Evolutionary conservation across 64 coral and sea anemone genomes (phyloP).

Genomic region (Actinia tenebrosa): DNA sequence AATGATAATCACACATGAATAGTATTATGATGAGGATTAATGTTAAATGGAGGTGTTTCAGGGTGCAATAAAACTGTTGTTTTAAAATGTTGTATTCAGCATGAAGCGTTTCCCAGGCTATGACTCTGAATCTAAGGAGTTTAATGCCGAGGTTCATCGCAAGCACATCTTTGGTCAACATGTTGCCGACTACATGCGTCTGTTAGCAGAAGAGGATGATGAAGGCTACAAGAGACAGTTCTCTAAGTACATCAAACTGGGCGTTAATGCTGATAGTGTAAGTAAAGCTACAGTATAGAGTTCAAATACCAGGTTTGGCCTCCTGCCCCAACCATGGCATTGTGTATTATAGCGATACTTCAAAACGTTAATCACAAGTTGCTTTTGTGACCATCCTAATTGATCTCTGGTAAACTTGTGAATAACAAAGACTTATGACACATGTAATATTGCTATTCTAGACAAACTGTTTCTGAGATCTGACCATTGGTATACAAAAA

Average conservation of each 20-base stretch:
- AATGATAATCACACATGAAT: too few species aligned
- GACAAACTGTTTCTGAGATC: too few species aligned
- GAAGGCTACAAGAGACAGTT: constrained; percentile 91
- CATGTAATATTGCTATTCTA: too few species aligned
- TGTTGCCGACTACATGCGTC: constrained; percentile 91
- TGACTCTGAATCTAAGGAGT: constrained; percentile 82
- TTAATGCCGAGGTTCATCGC: constrained; percentile 91
- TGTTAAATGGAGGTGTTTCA: neutral
- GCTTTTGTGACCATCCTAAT: too few species aligned
- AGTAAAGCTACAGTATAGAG: neutral
- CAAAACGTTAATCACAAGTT: too few species aligned
- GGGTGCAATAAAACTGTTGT: neutral
- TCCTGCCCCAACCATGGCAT: too few species aligned
- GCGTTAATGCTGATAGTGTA: constrained; percentile 69
- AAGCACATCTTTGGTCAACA: constrained; percentile 99
- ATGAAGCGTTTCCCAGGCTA: constrained; percentile 94
- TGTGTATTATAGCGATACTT: too few species aligned
- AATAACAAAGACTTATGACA: too few species aligned
- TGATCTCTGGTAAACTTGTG: too few species aligned
- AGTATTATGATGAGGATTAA: too few species aligned
- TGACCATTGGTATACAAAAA: too few species aligned
- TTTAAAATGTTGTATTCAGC: constrained; percentile 21
- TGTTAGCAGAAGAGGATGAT: constrained; percentile 86
- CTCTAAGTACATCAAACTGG: constrained; percentile 92
- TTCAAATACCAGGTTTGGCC: too few species aligned